Evolutionary conservation across 2,888 invertebrate genomes (phyloP), one percentile per base, ranked within the genome.

Genomic region (Sesia apiformis): DNA sequence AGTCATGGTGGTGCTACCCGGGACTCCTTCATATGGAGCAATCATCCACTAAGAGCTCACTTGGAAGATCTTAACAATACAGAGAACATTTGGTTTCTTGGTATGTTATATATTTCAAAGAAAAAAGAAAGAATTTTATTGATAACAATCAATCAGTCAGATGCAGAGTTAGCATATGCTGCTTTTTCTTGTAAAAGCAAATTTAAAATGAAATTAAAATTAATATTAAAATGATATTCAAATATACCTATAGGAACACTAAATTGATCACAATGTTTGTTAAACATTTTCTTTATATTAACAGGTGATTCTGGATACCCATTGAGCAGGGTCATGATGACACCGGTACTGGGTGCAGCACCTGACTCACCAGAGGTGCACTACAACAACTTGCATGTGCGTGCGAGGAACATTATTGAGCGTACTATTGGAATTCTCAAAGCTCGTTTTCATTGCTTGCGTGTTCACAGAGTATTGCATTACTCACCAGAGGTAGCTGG

Each of bases 401-500:
- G 4, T 38, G 51, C 51, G 5, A 51, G 59, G 38, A 57, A 55
- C 53, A 54, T 40, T 4, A 52, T 60, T 3, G 57, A 60, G 39
- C 38, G 56, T 5, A 54, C 60, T 39, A 61, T 61, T 51, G 59
- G 59, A 3, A 49, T 58, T 51, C 55, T 61, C 3, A 61, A 58
- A 51, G 59, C 58, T 50, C 56, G 57, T 38, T 61, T 59, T 56
- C 50, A 58, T 38, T 61, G 61, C 46, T 40, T 59, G n/a, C 52
- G 57, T 8, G 59, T 54, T 4, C 57, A 60, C 38, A 52, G 54
- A 8, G 52, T 55, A 4, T 5, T 58, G 38, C 59, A 56, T 54
- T 57, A 59, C 8, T 39, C 52, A 4, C 59, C 59, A 38, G 4
- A 52, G 40, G 52, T 58, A 40, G 60, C 60, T 49, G 60, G n/a